These are phyloP conservation scores for Bovichtus variegatus DNA, from an alignment of 2,797 vertebrate genomes.

Conservation along the genomic window DNA sequence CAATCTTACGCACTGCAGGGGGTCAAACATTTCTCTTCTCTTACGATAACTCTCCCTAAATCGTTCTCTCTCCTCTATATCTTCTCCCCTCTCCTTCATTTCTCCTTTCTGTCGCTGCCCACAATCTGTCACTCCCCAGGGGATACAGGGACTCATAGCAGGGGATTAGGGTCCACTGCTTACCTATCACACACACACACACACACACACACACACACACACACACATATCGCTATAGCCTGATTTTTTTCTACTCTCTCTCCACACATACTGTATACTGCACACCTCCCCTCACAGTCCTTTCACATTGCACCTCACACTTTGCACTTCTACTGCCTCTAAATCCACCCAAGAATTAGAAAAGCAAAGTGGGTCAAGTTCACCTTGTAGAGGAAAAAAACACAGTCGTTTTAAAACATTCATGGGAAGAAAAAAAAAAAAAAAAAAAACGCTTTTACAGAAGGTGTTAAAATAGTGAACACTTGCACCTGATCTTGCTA, in stretches of 20 bases:
- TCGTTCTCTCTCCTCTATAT: slow-evolving; percentile 51
- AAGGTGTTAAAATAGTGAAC: slow-evolving; percentile 19
- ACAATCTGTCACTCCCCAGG: slow-evolving; percentile 72
- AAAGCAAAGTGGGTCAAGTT: slow-evolving; percentile 63
- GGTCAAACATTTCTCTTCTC: slow-evolving; percentile 51
- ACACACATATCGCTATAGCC: slow-evolving; percentile 1
- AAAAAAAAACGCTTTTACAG: slow-evolving; percentile 18
- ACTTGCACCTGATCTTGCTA: slow-evolving; percentile 32
- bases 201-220: slow-evolving; percentile 18
- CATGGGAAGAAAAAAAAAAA: slow-evolving; percentile 22
- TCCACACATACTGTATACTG: slow-evolving; percentile 1
- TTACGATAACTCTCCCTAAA: slow-evolving; percentile 58
- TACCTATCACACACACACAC: slow-evolving; percentile 45
- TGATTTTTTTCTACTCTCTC: slow-evolving; percentile 19
- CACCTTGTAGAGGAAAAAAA: slow-evolving; percentile 44
- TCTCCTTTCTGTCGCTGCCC: slow-evolving; percentile 53
- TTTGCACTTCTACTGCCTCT: slow-evolving; percentile 18
- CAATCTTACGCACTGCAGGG: slow-evolving; percentile 57
- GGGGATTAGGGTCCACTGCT: slow-evolving; percentile 51
- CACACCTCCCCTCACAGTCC: slow-evolving; percentile 33
- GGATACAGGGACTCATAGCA: slow-evolving; percentile 49
- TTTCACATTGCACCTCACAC: slow-evolving; percentile 43
- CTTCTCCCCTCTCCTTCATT: slow-evolving; percentile 44
- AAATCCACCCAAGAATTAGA: slow-evolving; percentile 46
- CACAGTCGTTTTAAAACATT: slow-evolving; percentile 63